Conservation (phyloP, 2,797 vertebrate species). For the Masticophis lateralis region DNA sequence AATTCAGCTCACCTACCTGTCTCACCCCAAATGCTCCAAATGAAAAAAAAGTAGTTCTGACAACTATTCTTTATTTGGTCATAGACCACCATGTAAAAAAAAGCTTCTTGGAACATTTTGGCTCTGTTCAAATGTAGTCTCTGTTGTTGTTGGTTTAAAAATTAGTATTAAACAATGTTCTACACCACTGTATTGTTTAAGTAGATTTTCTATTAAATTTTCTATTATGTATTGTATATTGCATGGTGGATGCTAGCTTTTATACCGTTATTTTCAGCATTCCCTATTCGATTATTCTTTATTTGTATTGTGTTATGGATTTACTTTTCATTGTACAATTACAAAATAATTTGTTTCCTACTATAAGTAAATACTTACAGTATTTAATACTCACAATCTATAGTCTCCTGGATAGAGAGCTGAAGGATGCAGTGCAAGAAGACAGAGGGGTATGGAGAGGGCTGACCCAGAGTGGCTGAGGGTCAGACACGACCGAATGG, state of each 20-base stretch:
- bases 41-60: background rate
- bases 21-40: background rate
- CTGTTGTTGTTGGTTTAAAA: constrained; percentile 61
- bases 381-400: background rate
- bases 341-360: background rate
- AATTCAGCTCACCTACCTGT: background rate
- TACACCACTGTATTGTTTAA: background rate
- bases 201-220: background rate
- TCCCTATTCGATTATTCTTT: background rate
- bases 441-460: background rate
- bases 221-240: background rate
- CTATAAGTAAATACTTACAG: background rate
- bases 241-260: background rate
- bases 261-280: background rate
- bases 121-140: background rate
- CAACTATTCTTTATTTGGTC: background rate
- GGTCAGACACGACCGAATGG: background rate
- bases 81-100: background rate
- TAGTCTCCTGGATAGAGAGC: background rate
- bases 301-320: background rate
- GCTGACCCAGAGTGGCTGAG: background rate
- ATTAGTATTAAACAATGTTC: background rate
- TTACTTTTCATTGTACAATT: background rate
- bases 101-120: background rate
- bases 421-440: background rate